Evolutionary conservation across 2,797 vertebrate species (phyloP).

Genomic region (Pyrocephalus nanus): DNA sequence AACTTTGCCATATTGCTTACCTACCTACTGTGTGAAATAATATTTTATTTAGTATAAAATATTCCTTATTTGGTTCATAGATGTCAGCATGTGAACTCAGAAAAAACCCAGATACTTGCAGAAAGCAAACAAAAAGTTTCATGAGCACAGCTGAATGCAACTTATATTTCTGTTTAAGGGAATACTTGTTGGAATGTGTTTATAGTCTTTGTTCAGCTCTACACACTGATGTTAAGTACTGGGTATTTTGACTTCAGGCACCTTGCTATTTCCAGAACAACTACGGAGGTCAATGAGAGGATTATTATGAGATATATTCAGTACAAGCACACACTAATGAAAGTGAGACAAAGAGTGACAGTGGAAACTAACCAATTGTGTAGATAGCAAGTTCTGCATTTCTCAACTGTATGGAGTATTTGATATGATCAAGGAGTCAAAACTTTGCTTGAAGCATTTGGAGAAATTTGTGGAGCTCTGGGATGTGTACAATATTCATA

Average conservation of each 20-base stretch:
- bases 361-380: neutral
- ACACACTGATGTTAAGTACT: neutral
- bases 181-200: neutral
- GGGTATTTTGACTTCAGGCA: neutral
- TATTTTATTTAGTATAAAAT: neutral
- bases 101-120: neutral
- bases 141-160: neutral
- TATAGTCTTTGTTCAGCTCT: neutral
- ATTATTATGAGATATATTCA: neutral
- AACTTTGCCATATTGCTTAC: neutral
- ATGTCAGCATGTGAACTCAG: neutral
- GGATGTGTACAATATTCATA: neutral
- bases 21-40: neutral
- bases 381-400: neutral
- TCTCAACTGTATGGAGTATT: neutral
- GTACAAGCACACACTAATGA: neutral
- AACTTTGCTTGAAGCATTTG: neutral
- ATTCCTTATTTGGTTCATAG: neutral
- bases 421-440: neutral
- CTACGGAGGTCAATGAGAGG: neutral
- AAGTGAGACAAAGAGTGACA: neutral
- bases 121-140: neutral
- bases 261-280: slow-evolving; percentile 23
- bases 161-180: neutral
- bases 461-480: neutral